Conservation (phyloP, 37 sponge, comb jelly and placozoan species). For the Crambe crambe region DNA sequence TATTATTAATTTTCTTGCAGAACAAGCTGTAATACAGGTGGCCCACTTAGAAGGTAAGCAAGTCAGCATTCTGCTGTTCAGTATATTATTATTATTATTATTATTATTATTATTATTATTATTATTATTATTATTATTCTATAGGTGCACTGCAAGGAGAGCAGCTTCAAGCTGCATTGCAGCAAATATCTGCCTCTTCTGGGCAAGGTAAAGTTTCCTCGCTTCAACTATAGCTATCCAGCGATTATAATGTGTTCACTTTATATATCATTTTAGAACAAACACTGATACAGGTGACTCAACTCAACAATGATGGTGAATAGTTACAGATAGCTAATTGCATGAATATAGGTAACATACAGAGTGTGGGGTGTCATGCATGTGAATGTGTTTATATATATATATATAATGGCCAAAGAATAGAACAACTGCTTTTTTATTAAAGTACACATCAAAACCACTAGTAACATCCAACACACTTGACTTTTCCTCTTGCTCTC, state of each 20-base stretch:
- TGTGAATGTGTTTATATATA: no score
- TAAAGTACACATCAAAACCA: no score
- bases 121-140: not conserved
- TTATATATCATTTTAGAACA: not conserved
- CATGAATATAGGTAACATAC: no score
- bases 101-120: no score
- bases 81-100: not conserved
- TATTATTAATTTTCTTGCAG: not conserved
- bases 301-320: slow-evolving; percentile 6
- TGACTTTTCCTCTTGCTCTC: no score
- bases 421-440: no score
- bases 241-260: no score
- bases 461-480: no score
- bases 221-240: no score
- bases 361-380: no score
- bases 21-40: slow-evolving; percentile 7
- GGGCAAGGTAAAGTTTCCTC: not conserved
- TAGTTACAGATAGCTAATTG: no score
- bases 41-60: not conserved
- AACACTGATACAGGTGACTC: not conserved
- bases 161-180: slow-evolving; percentile 9
- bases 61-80: not conserved
- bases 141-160: slow-evolving; percentile 13
- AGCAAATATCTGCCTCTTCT: slow-evolving; percentile 2
- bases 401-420: no score